Conservation (phyloP, 2,113 vertebrate species). For the Elaphurus davidianus region DNA sequence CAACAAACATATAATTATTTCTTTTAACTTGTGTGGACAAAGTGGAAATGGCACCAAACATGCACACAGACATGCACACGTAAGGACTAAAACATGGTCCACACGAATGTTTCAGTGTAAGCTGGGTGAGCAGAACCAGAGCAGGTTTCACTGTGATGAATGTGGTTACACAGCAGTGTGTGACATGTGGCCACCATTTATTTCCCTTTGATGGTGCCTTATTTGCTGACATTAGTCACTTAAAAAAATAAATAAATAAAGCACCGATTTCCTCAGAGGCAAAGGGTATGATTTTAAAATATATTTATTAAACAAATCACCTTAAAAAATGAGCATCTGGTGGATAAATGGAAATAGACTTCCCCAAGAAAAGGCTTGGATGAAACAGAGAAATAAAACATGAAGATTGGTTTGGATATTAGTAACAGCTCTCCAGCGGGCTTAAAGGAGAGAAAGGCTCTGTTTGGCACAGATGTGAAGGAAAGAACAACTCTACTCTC, state of each 20-base stretch:
- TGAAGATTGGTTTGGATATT: neutral
- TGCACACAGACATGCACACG: neutral
- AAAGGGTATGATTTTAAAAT: neutral
- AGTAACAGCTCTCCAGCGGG: neutral
- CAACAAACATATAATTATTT: constrained; percentile 30
- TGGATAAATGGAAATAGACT: neutral
- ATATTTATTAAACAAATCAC: neutral
- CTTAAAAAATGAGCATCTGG: neutral
- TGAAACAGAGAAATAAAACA: neutral
- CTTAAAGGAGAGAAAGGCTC: neutral
- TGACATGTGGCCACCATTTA: neutral
- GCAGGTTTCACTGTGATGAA: neutral
- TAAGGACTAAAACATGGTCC: neutral
- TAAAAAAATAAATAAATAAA: neutral
- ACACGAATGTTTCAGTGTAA: neutral
- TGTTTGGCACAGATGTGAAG: neutral
- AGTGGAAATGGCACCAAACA: neutral
- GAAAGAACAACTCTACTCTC: neutral
- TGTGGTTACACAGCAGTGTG: neutral
- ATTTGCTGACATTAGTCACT: neutral
- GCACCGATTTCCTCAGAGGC: neutral
- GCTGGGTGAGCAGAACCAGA: neutral
- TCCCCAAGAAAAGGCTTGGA: neutral
- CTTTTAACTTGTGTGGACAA: neutral
- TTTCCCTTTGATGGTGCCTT: neutral